A percentile compares a stretch with the other conserved stretches of the same genome.
Evolutionary conservation across 2,888 invertebrate genomes (phyloP).

Genomic region (Tenthredo amoena): DNA sequence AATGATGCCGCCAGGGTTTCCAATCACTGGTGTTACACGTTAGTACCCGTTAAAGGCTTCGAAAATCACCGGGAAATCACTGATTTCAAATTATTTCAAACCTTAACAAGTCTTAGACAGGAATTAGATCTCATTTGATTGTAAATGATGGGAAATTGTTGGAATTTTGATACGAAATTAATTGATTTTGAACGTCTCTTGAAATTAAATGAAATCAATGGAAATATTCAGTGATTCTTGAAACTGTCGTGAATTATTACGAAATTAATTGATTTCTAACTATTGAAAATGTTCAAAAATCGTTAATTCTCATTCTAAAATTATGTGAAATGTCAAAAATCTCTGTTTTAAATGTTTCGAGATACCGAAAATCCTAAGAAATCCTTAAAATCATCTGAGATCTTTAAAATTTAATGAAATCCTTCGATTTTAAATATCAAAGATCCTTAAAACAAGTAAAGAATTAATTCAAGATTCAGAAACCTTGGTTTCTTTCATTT

Average conservation of each 20-base stretch:
- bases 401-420: neutral
- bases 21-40: constrained; percentile 77
- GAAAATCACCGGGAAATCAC: neutral
- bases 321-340: neutral
- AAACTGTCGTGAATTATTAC: too few species aligned
- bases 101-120: too few species aligned
- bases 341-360: too few species aligned
- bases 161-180: too few species aligned
- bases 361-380: neutral
- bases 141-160: too few species aligned
- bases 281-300: too few species aligned
- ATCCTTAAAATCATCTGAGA: neutral
- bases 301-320: too few species aligned
- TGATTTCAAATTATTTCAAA: too few species aligned
- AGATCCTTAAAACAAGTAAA: neutral
- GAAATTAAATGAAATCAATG: neutral
- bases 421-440: neutral
- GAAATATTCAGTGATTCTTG: too few species aligned
- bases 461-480: neutral
- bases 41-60: constrained; percentile 60
- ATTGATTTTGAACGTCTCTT: too few species aligned
- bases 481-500: neutral
- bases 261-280: too few species aligned
- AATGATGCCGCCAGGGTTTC: constrained; percentile 78
- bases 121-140: too few species aligned